Evolutionary conservation across 2,888 invertebrate genomes (phyloP).

Genomic region (Diadegma fenestrale): DNA sequence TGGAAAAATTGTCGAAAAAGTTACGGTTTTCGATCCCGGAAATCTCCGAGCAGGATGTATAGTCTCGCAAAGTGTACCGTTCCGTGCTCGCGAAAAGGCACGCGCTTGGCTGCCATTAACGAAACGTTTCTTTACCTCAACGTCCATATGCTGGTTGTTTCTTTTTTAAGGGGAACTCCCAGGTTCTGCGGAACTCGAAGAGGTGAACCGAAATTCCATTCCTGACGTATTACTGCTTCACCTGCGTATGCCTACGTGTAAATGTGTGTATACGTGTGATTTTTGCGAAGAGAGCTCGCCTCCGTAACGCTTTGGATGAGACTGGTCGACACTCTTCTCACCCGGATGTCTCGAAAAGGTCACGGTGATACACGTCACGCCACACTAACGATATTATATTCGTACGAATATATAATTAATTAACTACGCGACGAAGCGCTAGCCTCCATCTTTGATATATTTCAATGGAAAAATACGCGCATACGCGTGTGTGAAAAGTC

Average conservation of each 20-base stretch:
- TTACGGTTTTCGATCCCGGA: slow-evolving; percentile 42
- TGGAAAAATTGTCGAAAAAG: background rate
- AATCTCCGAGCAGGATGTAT: slow-evolving; percentile 36
- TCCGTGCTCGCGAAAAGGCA: slow-evolving; percentile 16
- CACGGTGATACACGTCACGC: slow-evolving; percentile 66
- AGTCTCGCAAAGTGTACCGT: background rate
- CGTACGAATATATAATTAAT: slow-evolving; percentile 60
- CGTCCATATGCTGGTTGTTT: background rate
- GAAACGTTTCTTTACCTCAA: slow-evolving; percentile 7
- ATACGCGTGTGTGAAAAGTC: background rate
- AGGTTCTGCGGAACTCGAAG: background rate
- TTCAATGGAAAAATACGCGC: background rate
- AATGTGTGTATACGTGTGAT: slow-evolving; percentile 3
- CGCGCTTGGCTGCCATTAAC: slow-evolving; percentile 33
- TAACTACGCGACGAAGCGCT: slow-evolving; percentile 22
- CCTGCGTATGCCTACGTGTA: background rate
- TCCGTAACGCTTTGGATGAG: slow-evolving; percentile 48
- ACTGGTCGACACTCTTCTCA: slow-evolving; percentile 63
- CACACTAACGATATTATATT: slow-evolving; percentile 61
- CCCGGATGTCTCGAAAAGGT: slow-evolving; percentile 70
- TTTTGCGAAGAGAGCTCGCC: slow-evolving; percentile 36
- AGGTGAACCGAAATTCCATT: slow-evolving; percentile 9
- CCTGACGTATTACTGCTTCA: slow-evolving; percentile 4
- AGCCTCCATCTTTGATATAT: slow-evolving; percentile 20
- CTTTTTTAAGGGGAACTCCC: background rate